These are phyloP conservation scores for Entomyzon cyanotis DNA, from an alignment of 2,113 vertebrate species.

Conservation along the genomic window DNA sequence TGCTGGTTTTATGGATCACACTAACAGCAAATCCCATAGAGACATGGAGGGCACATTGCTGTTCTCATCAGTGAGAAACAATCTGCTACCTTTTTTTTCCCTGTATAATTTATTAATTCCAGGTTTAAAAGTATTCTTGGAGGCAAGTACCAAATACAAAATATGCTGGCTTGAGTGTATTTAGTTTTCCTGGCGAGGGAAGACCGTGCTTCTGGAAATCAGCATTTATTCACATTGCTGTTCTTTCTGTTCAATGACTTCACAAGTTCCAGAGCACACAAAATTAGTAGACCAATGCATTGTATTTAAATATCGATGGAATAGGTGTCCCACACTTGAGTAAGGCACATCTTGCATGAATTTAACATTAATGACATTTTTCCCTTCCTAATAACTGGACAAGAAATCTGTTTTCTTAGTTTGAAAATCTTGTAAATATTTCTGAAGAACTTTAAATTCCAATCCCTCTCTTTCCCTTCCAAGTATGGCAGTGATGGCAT, in stretches of 20 bases:
- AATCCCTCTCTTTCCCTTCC: not conserved
- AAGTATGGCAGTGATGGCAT: constrained; percentile 11
- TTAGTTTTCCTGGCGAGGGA: not conserved
- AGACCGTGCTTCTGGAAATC: not conserved
- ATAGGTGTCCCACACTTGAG: not conserved
- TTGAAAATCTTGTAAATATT: constrained; percentile 5
- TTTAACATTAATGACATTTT: not conserved
- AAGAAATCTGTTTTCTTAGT: not conserved
- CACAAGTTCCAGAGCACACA: not conserved
- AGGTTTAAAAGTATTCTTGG: not conserved
- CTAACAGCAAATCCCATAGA: not conserved
- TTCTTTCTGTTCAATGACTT: not conserved
- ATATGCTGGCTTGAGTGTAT: not conserved
- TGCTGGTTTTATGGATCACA: not conserved
- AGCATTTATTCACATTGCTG: not conserved
- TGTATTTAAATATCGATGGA: not conserved
- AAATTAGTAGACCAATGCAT: not conserved
- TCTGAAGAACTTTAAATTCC: constrained; percentile 18
- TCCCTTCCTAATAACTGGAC: not conserved
- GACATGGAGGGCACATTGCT: not conserved
- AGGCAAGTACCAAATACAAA: not conserved
- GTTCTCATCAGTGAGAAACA: not conserved
- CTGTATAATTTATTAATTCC: not conserved
- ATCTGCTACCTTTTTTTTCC: not conserved
- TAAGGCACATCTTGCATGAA: not conserved